Evolutionary conservation across 1,140 invertebrate species (phyloP).

Genomic region (Polyergus mexicanus): DNA sequence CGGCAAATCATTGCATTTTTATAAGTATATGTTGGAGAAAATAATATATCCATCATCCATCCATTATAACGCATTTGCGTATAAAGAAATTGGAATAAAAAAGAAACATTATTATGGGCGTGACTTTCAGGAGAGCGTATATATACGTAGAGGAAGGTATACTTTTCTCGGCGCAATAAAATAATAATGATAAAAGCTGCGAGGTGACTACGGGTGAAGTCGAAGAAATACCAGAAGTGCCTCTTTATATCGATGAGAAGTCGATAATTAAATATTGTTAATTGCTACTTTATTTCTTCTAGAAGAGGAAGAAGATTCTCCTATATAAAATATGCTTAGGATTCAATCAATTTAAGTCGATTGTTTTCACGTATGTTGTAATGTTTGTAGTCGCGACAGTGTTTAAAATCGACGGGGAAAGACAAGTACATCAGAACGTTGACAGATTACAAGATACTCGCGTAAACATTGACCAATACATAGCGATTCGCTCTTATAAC

Average conservation of each 20-base stretch:
- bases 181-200: conserved; percentile 19
- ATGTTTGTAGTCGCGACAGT: conserved; percentile 5
- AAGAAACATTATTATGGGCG: background rate
- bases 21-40: background rate
- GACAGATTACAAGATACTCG: background rate
- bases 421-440: background rate
- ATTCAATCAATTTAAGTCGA: conserved; percentile 27
- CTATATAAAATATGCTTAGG: conserved; percentile 40
- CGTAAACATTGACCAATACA: background rate
- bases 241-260: conserved; percentile 18
- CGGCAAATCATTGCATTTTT: background rate
- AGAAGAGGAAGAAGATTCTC: conserved; percentile 7
- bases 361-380: conserved; percentile 31
- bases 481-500: background rate
- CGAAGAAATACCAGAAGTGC: conserved; percentile 45
- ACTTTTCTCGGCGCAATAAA: conserved; percentile 4
- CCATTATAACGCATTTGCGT: background rate
- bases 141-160: background rate
- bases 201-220: background rate
- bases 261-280: background rate
- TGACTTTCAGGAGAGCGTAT: background rate
- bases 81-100: background rate
- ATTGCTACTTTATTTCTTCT: conserved; percentile 36
- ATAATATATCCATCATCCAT: background rate
- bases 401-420: conserved; percentile 11